Percentiles rank a stretch among this genome's conserved stretches.
Conservation (phyloP, 2,113 vertebrate species). For the Hassar affinis region DNA sequence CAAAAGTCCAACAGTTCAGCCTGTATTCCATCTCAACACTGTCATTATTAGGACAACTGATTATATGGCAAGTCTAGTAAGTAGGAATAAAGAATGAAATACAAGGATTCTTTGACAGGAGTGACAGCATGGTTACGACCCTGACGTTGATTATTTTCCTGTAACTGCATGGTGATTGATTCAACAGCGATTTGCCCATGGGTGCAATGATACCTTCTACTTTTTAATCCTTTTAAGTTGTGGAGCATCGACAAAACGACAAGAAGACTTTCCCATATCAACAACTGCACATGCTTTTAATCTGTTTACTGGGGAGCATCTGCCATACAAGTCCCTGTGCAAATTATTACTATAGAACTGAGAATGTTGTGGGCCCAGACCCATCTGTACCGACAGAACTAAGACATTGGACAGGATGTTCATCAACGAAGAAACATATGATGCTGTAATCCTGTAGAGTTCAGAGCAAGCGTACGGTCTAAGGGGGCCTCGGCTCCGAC, state of each 20-base stretch:
- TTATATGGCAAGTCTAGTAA: not conserved
- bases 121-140: not conserved
- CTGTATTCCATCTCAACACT: not conserved
- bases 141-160: not conserved
- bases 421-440: conserved; percentile 13
- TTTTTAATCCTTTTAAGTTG: not conserved
- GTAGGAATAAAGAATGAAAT: not conserved
- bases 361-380: not conserved
- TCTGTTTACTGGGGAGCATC: not conserved
- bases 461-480: conserved; percentile 6
- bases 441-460: conserved; percentile 13
- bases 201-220: not conserved
- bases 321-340: not conserved
- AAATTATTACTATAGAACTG: not conserved
- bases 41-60: not conserved
- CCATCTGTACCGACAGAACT: not conserved
- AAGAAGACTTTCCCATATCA: not conserved
- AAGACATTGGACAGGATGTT: not conserved
- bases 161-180: not conserved
- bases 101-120: not conserved
- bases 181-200: not conserved
- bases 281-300: not conserved
- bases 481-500: conserved; percentile 13
- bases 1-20: not conserved
- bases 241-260: not conserved